These are phyloP conservation scores for Habroteleia sp. DNA, from an alignment of 2,888 invertebrate species.

Conservation along the genomic window DNA sequence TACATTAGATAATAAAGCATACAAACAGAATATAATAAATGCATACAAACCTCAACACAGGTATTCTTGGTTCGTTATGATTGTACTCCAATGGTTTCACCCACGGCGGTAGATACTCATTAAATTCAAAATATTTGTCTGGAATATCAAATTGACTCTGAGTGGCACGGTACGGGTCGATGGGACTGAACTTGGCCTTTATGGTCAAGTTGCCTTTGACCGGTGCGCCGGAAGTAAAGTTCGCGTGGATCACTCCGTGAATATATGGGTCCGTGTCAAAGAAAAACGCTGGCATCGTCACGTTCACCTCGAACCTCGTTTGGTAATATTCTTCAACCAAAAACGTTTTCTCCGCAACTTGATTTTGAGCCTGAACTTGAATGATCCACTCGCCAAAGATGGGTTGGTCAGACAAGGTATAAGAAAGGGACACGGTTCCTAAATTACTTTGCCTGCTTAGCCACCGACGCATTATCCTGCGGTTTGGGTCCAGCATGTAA, in stretches of 20 bases:
- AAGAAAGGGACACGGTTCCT: constrained; percentile 95
- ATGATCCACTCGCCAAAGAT: constrained; percentile 96
- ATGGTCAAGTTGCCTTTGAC: constrained; percentile 94
- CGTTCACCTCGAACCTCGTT: constrained; percentile 96
- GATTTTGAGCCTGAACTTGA: constrained; percentile 92
- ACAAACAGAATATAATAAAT: no score
- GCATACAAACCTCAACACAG: constrained; percentile 83
- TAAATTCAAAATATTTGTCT: constrained; percentile 89
- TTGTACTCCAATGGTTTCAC: constrained; percentile 83
- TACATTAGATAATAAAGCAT: no score
- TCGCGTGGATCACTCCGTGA: constrained; percentile 94
- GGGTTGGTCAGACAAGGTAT: constrained; percentile 95
- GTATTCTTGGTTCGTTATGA: constrained; percentile 83
- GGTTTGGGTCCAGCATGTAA: constrained; percentile 93
- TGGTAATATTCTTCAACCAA: constrained; percentile 97
- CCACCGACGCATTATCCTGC: constrained; percentile 95
- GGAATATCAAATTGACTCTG: constrained; percentile 80
- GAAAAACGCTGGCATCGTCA: constrained; percentile 97
- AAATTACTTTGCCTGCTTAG: constrained; percentile 93
- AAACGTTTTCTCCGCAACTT: constrained; percentile 92
- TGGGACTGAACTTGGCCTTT: constrained; percentile 88
- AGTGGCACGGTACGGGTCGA: constrained; percentile 77
- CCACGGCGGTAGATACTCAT: constrained; percentile 92
- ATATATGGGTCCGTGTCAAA: constrained; percentile 92
- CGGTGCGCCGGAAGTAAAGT: constrained; percentile 96